Conservation (phyloP, 2,888 invertebrate genomes). For the Pterostichus niger region DNA sequence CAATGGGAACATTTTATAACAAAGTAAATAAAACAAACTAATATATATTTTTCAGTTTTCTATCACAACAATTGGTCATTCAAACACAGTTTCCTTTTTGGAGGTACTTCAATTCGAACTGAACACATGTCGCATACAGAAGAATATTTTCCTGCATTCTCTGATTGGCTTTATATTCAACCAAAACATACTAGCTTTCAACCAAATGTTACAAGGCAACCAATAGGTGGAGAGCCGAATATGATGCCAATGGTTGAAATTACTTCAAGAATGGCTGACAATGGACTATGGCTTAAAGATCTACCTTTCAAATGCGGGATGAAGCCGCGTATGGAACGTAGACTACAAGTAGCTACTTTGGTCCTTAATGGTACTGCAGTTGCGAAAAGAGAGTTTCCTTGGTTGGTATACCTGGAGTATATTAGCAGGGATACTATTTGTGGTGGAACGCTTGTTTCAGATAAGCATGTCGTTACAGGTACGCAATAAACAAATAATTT, state of each 20-base stretch:
- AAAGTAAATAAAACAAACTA: too few relatives aligned
- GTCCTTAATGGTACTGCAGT: constrained; percentile 6
- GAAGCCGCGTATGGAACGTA: background rate
- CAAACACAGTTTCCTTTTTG: constrained; percentile 4
- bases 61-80: constrained; percentile 5
- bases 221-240: background rate
- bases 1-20: too few relatives aligned
- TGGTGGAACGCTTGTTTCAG: constrained; percentile 21
- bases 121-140: background rate
- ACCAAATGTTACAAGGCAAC: background rate
- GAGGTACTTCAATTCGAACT: background rate
- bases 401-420: constrained; percentile 19
- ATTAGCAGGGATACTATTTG: background rate
- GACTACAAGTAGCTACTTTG: background rate
- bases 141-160: background rate
- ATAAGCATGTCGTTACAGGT: constrained; percentile 31
- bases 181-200: background rate
- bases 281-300: background rate
- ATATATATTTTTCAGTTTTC: background rate
- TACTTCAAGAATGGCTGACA: background rate
- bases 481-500: background rate
- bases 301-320: background rate
- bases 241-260: background rate
- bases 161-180: constrained; percentile 15
- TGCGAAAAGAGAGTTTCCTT: background rate